Evolutionary conservation across 2,113 vertebrate species (phyloP).

Genomic region (Pao palembangensis): DNA sequence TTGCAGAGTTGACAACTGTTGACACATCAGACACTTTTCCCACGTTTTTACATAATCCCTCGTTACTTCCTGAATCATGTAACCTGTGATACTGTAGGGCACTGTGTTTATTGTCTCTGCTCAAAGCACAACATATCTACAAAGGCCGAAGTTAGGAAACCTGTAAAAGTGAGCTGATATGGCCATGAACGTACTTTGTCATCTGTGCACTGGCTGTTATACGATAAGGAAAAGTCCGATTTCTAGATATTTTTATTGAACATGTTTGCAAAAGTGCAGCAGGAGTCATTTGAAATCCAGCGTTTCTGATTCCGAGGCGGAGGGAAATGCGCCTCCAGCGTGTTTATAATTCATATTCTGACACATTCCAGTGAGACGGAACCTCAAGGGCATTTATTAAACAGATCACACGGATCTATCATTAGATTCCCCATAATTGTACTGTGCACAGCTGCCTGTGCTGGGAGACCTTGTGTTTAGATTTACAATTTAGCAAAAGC

Average conservation of each 20-base stretch:
- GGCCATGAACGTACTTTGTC: constrained; percentile 20
- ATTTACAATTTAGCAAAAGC: too few species aligned
- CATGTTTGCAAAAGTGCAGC: not conserved
- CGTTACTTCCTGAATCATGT: constrained; percentile 10
- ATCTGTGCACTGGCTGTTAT: constrained; percentile 16
- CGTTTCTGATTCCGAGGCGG: constrained; percentile 38
- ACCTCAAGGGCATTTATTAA: constrained; percentile 10
- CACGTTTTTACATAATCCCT: constrained; percentile 3
- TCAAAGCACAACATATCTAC: constrained; percentile 47
- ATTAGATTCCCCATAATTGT: constrained; percentile 14
- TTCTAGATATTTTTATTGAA: too few species aligned
- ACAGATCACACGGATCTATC: constrained; percentile 1
- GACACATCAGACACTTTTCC: constrained; percentile 5
- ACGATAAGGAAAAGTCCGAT: too few species aligned
- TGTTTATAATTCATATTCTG: constrained; percentile 13
- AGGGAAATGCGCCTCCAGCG: constrained; percentile 15
- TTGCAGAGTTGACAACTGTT: constrained; percentile 9
- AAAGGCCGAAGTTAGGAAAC: constrained; percentile 6
- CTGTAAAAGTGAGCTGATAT: constrained; percentile 14
- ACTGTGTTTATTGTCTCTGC: constrained; percentile 15
- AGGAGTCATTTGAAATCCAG: not conserved
- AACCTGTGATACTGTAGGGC: constrained; percentile 9
- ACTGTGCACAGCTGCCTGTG: constrained; percentile 5
- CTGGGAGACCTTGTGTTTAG: constrained; percentile 9
- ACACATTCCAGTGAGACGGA: constrained; percentile 14